Percentiles rank a stretch among this genome's conserved stretches.
Evolutionary conservation across 2,797 vertebrate genomes (phyloP).

Genomic region (Protosalanx chinensis): DNA sequence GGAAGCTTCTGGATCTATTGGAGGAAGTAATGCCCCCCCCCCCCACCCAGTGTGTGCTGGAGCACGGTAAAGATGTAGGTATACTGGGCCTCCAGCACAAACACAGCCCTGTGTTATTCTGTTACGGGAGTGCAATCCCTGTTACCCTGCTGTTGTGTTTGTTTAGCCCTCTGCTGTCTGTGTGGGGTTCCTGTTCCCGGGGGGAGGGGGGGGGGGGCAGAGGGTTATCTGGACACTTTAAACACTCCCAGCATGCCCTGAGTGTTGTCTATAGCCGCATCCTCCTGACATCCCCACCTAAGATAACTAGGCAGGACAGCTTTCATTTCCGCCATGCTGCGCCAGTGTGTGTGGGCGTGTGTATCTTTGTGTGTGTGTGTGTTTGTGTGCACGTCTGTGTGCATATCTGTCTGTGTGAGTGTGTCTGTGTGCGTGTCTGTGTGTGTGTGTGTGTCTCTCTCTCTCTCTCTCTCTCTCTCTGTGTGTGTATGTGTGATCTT

Average conservation of each 20-base stretch:
- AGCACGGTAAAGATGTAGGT: no score
- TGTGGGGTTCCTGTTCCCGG: neutral
- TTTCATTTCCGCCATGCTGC: constrained; percentile 23
- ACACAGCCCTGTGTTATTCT: neutral
- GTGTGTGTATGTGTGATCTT: constrained; percentile 13
- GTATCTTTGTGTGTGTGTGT: neutral
- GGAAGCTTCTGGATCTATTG: neutral
- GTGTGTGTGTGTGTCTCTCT: constrained; percentile 2
- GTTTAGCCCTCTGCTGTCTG: neutral
- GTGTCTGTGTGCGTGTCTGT: constrained; percentile 19
- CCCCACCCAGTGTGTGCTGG: no score
- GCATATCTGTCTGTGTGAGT: constrained; percentile 15
- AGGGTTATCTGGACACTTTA: constrained; percentile 25
- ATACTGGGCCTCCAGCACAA: no score
- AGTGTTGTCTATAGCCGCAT: constrained; percentile 13
- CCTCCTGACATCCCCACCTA: constrained; percentile 32
- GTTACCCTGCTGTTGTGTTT: neutral
- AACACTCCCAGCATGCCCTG: constrained; percentile 36
- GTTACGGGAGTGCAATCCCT: neutral
- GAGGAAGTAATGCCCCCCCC: neutral
- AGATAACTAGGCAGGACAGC: constrained; percentile 35
- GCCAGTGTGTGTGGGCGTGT: constrained; percentile 15
- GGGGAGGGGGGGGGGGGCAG: neutral
- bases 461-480: neutral
- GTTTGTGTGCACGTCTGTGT: constrained; percentile 6